Base-by-base conservation (phyloP, 2,888 invertebrate genomes). In the Hirtodrosophila cameraria region DNA sequence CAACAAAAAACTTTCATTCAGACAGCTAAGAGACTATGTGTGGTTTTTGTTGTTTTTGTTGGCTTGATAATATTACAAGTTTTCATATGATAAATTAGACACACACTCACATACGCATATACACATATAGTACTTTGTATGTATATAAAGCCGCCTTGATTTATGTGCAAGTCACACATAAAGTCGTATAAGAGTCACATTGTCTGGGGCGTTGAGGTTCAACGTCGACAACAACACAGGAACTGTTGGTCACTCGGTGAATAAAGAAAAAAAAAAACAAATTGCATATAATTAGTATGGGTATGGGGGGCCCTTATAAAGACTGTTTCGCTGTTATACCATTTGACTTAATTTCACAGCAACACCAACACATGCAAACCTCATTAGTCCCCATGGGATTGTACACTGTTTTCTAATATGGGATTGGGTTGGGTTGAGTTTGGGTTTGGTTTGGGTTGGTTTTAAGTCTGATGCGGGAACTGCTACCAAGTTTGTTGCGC, bases 231-330 rank as follows among this genome's bases (percentile, higher is more conserved):
- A 48, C 20, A n/a, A n/a, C n/a, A n/a, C n/a, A 50, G 67, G 50
- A 54, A 46, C 45, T 45, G 15, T 25, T 52, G 73, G 73, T 75
- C 71, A 75, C 18, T 65, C 62, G 78, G 64, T 78, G 86, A 75
- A n/a, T n/a, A n/a, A n/a, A n/a, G n/a, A n/a, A n/a, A n/a, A n/a
- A n/a, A n/a, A n/a, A n/a, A 80, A 86, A 65, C 76, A 83, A 80
- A 80, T 80, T 75, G 80, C 86, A 80, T 80, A 63, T 68, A 79
- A 79, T 80, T 86, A 80, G 72, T 52, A 50, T 39, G 62, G 13
- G 13, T 11, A 43, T 54, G 46, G 15, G 46, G 28, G 48, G 30
- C 73, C 70, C 70, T 68, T 70, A 70, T 70, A 74, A 50, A 57
- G 70, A 27, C 48, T n/a, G 31, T 33, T 15, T 49, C n/a, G 43